These are phyloP conservation scores for Ennomos quercinarius DNA, from an alignment of 2,888 invertebrate genomes.

Conservation along the genomic window DNA sequence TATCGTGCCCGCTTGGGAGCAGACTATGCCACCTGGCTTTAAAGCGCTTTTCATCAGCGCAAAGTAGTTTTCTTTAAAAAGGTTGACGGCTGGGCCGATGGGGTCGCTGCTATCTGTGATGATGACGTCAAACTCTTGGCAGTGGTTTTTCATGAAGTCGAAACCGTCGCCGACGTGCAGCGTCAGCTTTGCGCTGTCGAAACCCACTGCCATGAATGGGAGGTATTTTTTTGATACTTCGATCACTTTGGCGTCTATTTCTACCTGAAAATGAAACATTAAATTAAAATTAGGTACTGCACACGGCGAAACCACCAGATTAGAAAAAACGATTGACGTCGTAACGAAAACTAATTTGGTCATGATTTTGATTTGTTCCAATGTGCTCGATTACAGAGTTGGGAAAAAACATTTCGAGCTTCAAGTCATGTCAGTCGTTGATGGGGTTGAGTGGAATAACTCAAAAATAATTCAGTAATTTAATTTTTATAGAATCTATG, in stretches of 20 bases:
- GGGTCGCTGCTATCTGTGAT: conserved; percentile 99
- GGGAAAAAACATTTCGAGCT: too few species aligned
- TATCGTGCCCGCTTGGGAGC: conserved; percentile 94
- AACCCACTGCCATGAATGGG: conserved; percentile 96
- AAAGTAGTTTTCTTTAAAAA: conserved; percentile 94
- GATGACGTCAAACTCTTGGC: conserved; percentile 96
- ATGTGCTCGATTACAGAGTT: too few species aligned
- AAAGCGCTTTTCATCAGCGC: conserved; percentile 93
- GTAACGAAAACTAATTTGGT: too few species aligned
- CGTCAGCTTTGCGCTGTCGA: conserved; percentile 92
- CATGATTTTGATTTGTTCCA: too few species aligned
- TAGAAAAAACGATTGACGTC: too few species aligned
- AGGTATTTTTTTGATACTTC: conserved; percentile 95
- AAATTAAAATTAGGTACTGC: too few species aligned
- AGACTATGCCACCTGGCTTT: conserved; percentile 94
- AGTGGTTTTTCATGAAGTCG: conserved; percentile 95
- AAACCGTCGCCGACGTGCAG: conserved; percentile 97
- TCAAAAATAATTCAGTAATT: too few species aligned
- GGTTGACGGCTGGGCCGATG: conserved; percentile 90
- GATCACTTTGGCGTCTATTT: conserved; percentile 97
- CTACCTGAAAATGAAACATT: conserved; percentile 87
- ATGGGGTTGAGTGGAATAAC: too few species aligned
- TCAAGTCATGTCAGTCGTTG: too few species aligned
- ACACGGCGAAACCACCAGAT: too few species aligned
- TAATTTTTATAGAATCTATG: too few species aligned